These are phyloP conservation scores for Lycocorax pyrrhopterus DNA, from an alignment of 2,113 vertebrate genomes.

Conservation along the genomic window DNA sequence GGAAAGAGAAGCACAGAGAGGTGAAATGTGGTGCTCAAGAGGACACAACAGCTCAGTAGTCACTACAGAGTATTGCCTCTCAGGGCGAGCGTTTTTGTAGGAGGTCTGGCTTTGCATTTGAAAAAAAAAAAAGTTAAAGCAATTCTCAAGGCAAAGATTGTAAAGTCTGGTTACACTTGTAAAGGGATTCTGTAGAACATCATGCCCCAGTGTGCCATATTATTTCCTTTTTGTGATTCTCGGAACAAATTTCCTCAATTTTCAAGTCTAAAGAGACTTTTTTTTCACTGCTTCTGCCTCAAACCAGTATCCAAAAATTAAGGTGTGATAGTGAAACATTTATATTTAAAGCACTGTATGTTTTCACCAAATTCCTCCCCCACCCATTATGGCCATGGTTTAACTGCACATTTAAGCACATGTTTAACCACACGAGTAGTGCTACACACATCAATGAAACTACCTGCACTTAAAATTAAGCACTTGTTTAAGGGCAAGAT, in stretches of 20 bases:
- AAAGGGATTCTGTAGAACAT: conserved; percentile 12
- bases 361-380: background rate
- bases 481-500: conserved; percentile 62
- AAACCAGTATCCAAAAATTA: conserved; percentile 5
- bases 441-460: conserved; percentile 29
- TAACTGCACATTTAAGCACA: conserved; percentile 15
- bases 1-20: background rate
- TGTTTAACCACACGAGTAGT: conserved; percentile 41
- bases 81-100: background rate
- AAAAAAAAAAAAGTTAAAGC: background rate
- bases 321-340: background rate
- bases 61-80: background rate
- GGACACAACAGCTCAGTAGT: background rate
- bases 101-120: background rate
- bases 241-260: background rate
- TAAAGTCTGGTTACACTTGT: background rate
- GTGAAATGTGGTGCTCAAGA: background rate
- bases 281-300: background rate
- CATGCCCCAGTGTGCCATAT: background rate
- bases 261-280: background rate
- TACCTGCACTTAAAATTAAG: conserved; percentile 61
- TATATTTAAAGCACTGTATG: background rate
- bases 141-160: background rate
- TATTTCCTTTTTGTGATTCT: conserved; percentile 1
- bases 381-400: background rate